Percentiles rank a stretch among this genome's conserved stretches.
Conservation (phyloP, 2,888 invertebrate genomes). For the Calliopum simillimum region DNA sequence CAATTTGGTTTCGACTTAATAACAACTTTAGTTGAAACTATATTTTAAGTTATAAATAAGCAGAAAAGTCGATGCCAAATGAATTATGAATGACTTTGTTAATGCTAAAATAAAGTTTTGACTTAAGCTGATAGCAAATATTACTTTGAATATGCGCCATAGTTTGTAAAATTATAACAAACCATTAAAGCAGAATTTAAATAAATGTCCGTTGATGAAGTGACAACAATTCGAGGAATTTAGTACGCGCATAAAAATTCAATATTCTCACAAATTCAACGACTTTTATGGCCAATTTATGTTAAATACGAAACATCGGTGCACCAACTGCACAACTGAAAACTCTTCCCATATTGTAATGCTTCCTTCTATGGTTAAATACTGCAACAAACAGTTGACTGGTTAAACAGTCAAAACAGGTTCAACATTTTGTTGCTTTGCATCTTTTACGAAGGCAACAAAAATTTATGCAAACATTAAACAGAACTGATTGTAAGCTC, state of each 20-base stretch:
- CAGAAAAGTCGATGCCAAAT: too few relatives aligned
- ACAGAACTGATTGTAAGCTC: slow-evolving; percentile 15
- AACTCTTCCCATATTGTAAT: not conserved
- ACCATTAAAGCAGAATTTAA: not conserved
- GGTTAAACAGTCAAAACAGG: slow-evolving; percentile 13
- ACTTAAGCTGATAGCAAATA: too few relatives aligned
- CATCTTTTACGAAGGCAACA: not conserved
- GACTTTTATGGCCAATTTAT: slow-evolving; percentile 23
- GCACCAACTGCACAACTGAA: not conserved
- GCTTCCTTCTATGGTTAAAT: slow-evolving; percentile 15
- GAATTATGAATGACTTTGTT: too few relatives aligned
- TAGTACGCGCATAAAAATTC: slow-evolving; percentile 30
- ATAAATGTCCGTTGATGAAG: slow-evolving; percentile 20
- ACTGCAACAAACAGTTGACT: not conserved
- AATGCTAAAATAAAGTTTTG: too few relatives aligned
- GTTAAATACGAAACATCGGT: not conserved
- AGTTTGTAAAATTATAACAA: too few relatives aligned
- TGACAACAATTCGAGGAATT: slow-evolving; percentile 27
- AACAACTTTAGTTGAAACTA: too few relatives aligned
- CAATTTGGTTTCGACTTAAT: too few relatives aligned
- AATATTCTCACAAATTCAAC: slow-evolving; percentile 28
- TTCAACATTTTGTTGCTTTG: not conserved
- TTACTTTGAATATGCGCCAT: too few relatives aligned
- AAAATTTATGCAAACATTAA: slow-evolving; percentile 20
- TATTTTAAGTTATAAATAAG: too few relatives aligned